A percentile compares a stretch with the other conserved stretches of the same genome.
These are phyloP conservation scores for Acanthornis magna DNA, from an alignment of 2,797 vertebrate genomes.

Conservation along the genomic window DNA sequence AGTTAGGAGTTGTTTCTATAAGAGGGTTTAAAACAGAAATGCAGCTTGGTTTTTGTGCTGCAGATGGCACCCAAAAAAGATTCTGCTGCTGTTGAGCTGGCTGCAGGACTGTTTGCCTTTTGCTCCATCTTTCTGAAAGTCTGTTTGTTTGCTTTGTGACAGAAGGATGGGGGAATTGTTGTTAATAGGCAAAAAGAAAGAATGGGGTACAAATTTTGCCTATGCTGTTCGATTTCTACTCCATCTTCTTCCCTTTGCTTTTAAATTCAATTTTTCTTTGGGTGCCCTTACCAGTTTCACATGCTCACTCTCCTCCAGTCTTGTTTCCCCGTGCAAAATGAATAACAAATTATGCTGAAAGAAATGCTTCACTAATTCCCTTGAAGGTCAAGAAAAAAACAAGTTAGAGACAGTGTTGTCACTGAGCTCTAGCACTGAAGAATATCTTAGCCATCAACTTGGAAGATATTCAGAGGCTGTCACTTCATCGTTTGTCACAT, in stretches of 20 bases:
- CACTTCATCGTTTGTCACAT: neutral
- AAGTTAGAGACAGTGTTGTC: neutral
- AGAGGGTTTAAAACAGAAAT: neutral
- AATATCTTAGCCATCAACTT: neutral
- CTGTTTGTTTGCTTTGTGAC: neutral
- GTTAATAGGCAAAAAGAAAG: neutral
- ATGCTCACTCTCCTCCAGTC: neutral
- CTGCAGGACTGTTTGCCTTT: neutral
- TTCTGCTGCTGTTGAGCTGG: neutral
- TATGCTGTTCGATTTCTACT: neutral
- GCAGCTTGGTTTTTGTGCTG: neutral
- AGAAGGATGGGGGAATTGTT: neutral
- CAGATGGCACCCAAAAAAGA: neutral
- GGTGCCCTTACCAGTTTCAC: neutral
- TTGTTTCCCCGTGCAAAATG: neutral
- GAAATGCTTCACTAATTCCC: neutral
- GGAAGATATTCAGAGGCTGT: neutral
- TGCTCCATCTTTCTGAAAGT: neutral
- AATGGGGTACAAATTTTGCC: neutral
- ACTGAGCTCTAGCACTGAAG: neutral
- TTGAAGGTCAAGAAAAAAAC: neutral
- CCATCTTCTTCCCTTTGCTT: neutral
- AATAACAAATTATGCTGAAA: neutral
- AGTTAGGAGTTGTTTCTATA: neutral
- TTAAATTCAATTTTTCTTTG: neutral